Conservation (phyloP, 2,888 invertebrate species). For the Lochmaea capreae region DNA sequence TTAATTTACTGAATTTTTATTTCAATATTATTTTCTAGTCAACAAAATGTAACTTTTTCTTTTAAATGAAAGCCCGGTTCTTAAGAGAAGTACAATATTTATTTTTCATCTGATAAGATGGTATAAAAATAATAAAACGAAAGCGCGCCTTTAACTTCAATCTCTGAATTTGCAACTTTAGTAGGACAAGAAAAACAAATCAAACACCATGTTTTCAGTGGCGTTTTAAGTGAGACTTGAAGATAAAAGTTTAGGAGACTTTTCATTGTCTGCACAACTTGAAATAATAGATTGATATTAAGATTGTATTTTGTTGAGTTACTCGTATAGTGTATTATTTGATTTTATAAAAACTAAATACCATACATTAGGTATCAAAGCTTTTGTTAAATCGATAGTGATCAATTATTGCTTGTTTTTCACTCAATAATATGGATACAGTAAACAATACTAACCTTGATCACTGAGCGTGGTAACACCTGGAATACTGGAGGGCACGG, state of each 20-base stretch:
- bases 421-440: not conserved
- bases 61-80: not conserved
- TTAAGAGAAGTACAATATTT: not conserved
- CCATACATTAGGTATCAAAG: no score
- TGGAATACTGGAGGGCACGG: slow-evolving; percentile 61
- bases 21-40: not conserved
- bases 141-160: not conserved
- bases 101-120: slow-evolving; percentile 5
- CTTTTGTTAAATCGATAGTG: not conserved
- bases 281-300: no score
- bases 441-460: slow-evolving; percentile 56
- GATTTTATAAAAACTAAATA: no score
- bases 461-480: slow-evolving; percentile 64
- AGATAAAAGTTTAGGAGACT: not conserved
- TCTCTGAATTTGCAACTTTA: slow-evolving; percentile 5
- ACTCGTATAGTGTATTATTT: not conserved
- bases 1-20: no score
- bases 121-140: not conserved
- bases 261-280: no score
- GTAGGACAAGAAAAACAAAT: not conserved
- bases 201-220: not conserved
- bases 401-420: not conserved
- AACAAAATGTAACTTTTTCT: not conserved
- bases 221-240: not conserved
- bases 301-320: not conserved